phyloP scores from a whole-genome alignment of 2,888 invertebrate species.

The Macrosiphum euphorbiae region DNA sequence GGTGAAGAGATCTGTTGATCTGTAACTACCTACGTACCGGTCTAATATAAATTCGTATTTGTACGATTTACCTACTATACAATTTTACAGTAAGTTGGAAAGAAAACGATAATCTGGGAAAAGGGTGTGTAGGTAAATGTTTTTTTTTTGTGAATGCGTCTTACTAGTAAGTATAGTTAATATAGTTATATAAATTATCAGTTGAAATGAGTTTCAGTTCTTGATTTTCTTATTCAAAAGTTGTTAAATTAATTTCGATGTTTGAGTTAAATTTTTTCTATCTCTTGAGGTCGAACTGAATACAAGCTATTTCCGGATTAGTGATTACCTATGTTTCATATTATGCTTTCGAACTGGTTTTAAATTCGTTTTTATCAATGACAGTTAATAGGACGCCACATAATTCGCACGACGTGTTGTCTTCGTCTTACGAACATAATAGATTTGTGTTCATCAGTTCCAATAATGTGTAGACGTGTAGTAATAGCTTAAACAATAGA shows the following conservation, averaged over 20 bases:
- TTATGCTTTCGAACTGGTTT: neutral
- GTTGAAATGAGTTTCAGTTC: neutral
- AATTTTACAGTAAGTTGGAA: neutral
- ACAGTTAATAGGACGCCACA: neutral
- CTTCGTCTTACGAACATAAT: no score
- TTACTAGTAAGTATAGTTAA: neutral
- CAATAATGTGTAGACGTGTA: neutral
- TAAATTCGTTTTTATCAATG: neutral
- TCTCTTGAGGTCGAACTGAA: neutral
- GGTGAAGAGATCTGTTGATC: neutral
- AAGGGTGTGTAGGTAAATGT: neutral
- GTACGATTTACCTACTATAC: neutral
- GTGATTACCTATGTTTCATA: neutral
- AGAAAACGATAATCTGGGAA: neutral
- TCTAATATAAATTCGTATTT: neutral
- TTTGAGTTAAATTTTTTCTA: neutral
- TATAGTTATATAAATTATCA: neutral
- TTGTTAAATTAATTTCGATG: neutral
- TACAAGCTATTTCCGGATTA: neutral
- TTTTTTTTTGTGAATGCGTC: neutral
- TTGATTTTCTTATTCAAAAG: neutral
- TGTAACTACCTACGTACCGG: neutral
- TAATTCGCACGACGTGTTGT: no score
- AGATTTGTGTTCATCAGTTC: neutral
- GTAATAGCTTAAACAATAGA: neutral